Base-by-base conservation (phyloP, 2,797 vertebrate species). In the Halcyon badia region DNA sequence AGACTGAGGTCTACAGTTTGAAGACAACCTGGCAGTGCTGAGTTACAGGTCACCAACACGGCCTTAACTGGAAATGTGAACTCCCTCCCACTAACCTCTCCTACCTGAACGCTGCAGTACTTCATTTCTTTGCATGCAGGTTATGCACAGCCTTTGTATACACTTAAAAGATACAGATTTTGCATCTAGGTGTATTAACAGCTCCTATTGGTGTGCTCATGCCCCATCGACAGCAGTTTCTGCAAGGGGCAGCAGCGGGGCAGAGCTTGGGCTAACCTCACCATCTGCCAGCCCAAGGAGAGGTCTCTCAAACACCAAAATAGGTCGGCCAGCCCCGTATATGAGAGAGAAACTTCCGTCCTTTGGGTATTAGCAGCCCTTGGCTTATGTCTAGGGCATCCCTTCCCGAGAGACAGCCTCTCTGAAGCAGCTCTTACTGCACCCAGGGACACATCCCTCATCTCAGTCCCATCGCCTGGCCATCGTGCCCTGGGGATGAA, bases 11-110 rank as follows among this genome's bases (percentile, higher is more conserved):
- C 49, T 81, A 52, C 76, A 88, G 57, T 49, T 39, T 58, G 54
- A 82, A 87, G 81, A 69, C 54, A 87, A 81, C 49, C 72, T 91
- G 64, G 79, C 37, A 77, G 62, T 17, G 39, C 5, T 52, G 48
- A 78, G 46, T 66, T 94, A 70, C 70, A 90, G 61, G 79, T 89
- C 86, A 91, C 60, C 80, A 81, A 56, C 51, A 25, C 3, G 70
- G 70, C 68, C 51, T 60, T 88, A 58, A 89, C 85, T 65, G 68
- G 54, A 91, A 81, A 61, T 4, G 11, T 37, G 75, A 77, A 86
- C 52, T 19, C 4, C 44, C 65, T 61, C 60, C 58, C 57, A 83
- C 61, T 73, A 69, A 80, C 51, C 75, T 70, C 9, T 1, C 11
- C 0, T 18, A 26, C 17, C 57, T 54, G 52, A 80, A 16, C 41